phyloP scores from a whole-genome alignment of 2,888 invertebrate genomes.

The Lithophane semibrunnea region DNA sequence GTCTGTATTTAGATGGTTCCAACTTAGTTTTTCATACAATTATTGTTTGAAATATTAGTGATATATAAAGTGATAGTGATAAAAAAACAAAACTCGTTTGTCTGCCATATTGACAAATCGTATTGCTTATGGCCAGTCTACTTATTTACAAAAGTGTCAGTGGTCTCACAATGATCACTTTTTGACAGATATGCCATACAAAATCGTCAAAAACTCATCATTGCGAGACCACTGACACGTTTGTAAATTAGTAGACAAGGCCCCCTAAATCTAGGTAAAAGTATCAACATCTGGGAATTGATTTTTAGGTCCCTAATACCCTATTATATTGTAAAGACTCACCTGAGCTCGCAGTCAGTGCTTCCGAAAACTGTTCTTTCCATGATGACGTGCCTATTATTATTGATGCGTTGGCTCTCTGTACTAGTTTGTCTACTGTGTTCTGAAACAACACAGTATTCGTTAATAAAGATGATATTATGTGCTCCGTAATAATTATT shows the following conservation, averaged over 20 bases:
- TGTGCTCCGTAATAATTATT: too few relatives aligned
- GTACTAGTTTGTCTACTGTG: slow-evolving; percentile 99
- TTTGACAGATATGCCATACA: too few relatives aligned
- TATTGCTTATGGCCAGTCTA: background rate
- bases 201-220: too few relatives aligned
- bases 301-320: background rate
- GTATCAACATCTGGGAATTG: background rate
- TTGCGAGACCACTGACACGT: too few relatives aligned
- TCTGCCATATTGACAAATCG: background rate
- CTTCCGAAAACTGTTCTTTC: slow-evolving; percentile 99
- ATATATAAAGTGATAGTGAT: background rate
- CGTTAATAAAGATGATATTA: background rate
- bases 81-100: background rate
- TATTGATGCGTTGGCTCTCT: slow-evolving; percentile 98
- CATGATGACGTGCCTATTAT: slow-evolving; percentile 99
- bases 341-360: slow-evolving; percentile 98
- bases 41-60: background rate
- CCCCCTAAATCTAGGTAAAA: background rate
- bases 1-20: background rate
- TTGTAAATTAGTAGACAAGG: too few relatives aligned
- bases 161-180: too few relatives aligned
- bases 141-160: too few relatives aligned
- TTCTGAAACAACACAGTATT: slow-evolving; percentile 91
- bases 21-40: background rate
- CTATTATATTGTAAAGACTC: slow-evolving; percentile 6